Conservation (phyloP, 1,140 invertebrate species). For the Drosophila pseudoobscura region DNA sequence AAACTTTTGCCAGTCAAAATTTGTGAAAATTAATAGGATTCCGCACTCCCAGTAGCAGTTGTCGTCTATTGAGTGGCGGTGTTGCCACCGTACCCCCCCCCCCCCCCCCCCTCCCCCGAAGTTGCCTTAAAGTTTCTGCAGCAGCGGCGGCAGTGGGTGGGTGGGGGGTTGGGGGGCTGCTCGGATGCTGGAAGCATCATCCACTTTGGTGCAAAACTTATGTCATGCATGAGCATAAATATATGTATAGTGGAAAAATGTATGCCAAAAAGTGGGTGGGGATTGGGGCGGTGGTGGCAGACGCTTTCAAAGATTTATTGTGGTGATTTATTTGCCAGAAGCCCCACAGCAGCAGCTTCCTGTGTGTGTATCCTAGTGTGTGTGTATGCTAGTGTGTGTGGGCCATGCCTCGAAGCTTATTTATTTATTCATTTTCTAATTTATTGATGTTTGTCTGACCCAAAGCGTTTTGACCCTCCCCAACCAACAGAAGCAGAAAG, state of each 20-base stretch:
- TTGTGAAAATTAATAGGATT: conserved; percentile 80
- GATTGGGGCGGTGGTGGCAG: conserved; percentile 9
- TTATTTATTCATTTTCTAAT: conserved; percentile 82
- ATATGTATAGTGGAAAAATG: conserved; percentile 75
- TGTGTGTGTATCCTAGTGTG: no score
- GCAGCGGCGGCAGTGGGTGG: conserved; percentile 36
- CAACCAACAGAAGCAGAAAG: no score
- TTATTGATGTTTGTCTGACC: conserved; percentile 82
- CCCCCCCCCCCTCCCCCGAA: conserved; percentile 7
- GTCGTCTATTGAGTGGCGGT: conserved; percentile 46
- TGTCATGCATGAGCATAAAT: conserved; percentile 78
- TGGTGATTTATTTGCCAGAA: conserved; percentile 71
- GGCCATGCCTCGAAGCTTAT: conserved; percentile 66
- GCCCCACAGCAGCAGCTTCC: conserved; percentile 12
- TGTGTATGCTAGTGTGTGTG: not conserved
- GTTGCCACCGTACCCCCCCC: conserved; percentile 40
- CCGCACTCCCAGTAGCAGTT: conserved; percentile 47
- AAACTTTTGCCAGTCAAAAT: conserved; percentile 76
- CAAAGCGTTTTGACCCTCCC: conserved; percentile 52
- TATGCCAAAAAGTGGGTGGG: conserved; percentile 37
- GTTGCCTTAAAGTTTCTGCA: conserved; percentile 61
- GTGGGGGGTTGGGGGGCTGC: not conserved
- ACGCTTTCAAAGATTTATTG: conserved; percentile 75
- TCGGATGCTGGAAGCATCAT: conserved; percentile 33
- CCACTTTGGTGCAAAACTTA: conserved; percentile 70